Conservation (phyloP, 1,140 invertebrate genomes). For the Vanessa atalanta region DNA sequence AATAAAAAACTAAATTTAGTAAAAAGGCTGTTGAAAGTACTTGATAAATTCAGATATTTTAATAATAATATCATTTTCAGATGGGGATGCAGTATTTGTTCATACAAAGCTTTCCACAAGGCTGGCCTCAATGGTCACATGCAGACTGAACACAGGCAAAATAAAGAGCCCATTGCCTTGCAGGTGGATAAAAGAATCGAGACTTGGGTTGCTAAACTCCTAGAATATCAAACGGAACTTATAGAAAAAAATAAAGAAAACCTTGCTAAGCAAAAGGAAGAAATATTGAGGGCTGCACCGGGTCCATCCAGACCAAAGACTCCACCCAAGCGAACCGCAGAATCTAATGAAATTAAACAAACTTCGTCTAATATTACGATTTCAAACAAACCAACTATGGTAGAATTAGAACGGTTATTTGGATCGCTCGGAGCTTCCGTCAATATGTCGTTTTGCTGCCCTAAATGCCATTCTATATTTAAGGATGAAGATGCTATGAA, state of each 20-base stretch:
- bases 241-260: conserved; percentile 58
- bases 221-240: conserved; percentile 54
- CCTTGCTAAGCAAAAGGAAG: conserved; percentile 52
- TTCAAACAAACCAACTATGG: conserved; percentile 21
- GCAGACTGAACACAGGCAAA: conserved; percentile 54
- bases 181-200: conserved; percentile 53
- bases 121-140: conserved; percentile 62
- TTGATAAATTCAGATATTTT: not conserved
- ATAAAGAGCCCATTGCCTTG: conserved; percentile 52
- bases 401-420: conserved; percentile 55
- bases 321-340: not conserved
- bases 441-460: conserved; percentile 52
- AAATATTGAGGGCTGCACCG: conserved; percentile 36
- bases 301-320: conserved; percentile 22
- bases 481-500: conserved; percentile 55
- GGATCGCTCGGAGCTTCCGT: conserved; percentile 52
- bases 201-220: conserved; percentile 55
- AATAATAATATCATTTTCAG: conserved; percentile 45
- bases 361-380: not conserved
- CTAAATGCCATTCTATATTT: conserved; percentile 52
- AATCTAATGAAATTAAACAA: not conserved
- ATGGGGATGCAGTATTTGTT: conserved; percentile 66
- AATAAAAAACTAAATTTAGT: no score
- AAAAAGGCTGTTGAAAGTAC: no score
- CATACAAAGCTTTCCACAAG: conserved; percentile 71